Conservation (phyloP, 2,888 invertebrate genomes). For the Drosophila monieri region DNA sequence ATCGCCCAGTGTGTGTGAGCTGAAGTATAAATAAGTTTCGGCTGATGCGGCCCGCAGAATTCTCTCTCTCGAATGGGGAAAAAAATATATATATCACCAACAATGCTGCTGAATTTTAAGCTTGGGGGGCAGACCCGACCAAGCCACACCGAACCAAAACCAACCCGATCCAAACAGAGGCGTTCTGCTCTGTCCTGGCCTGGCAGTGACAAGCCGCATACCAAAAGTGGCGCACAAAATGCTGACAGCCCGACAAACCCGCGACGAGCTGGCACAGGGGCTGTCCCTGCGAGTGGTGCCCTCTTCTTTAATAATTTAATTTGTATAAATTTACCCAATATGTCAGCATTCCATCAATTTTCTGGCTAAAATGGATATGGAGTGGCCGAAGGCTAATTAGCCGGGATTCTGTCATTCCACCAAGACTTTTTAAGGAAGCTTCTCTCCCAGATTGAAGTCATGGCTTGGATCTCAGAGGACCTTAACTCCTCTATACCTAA, state of each 20-base stretch:
- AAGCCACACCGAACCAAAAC: conserved; percentile 18
- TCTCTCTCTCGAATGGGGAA: conserved; percentile 28
- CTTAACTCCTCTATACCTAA: conserved; percentile 30
- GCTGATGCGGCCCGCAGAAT: conserved; percentile 61
- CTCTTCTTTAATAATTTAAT: conserved; percentile 70
- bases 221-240: conserved; percentile 39
- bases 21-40: conserved; percentile 61
- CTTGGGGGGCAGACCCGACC: conserved; percentile 27
- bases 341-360: conserved; percentile 62
- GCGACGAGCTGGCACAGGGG: conserved; percentile 20
- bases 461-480: neutral
- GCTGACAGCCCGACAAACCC: conserved; percentile 51
- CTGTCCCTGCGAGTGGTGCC: neutral
- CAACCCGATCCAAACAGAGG: conserved; percentile 51
- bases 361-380: conserved; percentile 38
- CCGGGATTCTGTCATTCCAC: conserved; percentile 35
- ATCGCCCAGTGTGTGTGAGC: conserved; percentile 1
- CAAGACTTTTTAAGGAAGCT: neutral
- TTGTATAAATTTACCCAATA: conserved; percentile 76
- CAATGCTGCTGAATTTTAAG: conserved; percentile 29
- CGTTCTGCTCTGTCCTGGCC: conserved; percentile 47
- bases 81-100: conserved; percentile 22
- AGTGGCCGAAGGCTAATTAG: conserved; percentile 48
- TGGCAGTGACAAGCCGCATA: conserved; percentile 73
- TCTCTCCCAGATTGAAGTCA: neutral